Conservation (phyloP, 1,140 invertebrate species). For the Bombus huntii region DNA sequence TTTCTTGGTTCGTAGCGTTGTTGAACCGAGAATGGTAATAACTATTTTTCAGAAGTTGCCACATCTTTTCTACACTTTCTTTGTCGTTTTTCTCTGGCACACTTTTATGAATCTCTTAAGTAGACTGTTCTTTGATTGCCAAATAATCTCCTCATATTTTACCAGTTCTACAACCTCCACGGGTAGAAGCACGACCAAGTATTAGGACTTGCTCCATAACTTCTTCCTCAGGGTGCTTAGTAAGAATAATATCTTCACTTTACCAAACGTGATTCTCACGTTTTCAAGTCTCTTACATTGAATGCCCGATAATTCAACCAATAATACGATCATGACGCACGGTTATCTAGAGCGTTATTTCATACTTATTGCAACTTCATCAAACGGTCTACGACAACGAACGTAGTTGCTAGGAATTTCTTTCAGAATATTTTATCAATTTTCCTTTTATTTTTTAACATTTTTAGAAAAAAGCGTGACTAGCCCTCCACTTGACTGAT, state of each 20-base stretch:
- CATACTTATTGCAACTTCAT: neutral
- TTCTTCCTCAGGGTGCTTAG: neutral
- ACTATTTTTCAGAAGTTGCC: slow-evolving; percentile 17
- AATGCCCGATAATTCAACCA: neutral
- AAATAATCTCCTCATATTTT: slow-evolving; percentile 12
- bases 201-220: slow-evolving; percentile 5
- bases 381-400: neutral
- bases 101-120: slow-evolving; percentile 8
- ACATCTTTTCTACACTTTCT: neutral
- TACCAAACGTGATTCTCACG: neutral
- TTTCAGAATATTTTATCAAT: neutral
- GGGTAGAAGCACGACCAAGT: neutral
- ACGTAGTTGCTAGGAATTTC: neutral
- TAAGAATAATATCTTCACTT: slow-evolving; percentile 3
- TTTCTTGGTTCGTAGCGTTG: neutral
- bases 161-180: neutral
- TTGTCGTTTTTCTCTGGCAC: neutral
- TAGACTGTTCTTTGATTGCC: slow-evolving; percentile 16
- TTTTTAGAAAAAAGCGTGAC: too few relatives aligned
- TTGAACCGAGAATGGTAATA: neutral
- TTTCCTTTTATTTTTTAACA: too few relatives aligned
- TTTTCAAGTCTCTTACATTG: neutral
- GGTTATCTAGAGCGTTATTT: neutral
- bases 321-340: neutral
- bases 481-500: too few relatives aligned